These are phyloP conservation scores for Pyrrhosoma nymphula DNA, from an alignment of 2,888 invertebrate species.

Conservation along the genomic window DNA sequence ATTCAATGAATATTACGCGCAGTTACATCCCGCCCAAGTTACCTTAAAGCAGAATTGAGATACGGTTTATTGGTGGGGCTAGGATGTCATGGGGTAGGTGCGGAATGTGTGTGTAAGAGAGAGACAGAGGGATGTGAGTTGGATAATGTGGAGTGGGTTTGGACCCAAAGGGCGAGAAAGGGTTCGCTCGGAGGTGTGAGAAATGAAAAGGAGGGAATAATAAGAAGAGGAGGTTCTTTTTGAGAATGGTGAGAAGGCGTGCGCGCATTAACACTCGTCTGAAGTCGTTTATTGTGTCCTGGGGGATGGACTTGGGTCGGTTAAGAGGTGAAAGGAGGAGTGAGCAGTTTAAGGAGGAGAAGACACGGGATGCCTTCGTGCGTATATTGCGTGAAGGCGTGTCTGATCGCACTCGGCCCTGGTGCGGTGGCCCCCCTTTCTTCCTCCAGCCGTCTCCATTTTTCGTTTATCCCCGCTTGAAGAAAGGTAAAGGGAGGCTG, in stretches of 20 bases:
- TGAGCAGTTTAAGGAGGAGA: neutral
- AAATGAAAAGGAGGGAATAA: neutral
- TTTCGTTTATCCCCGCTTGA: neutral
- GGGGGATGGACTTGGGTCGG: neutral
- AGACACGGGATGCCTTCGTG: neutral
- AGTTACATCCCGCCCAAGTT: too few relatives aligned
- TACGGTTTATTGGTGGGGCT: too few relatives aligned
- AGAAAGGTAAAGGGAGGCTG: neutral
- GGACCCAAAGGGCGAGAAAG: neutral
- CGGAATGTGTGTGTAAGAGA: too few relatives aligned
- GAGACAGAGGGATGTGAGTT: neutral
- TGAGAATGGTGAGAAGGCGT: slow-evolving; percentile 35
- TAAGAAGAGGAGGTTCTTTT: neutral
- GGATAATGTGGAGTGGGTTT: neutral
- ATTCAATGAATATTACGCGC: too few relatives aligned
- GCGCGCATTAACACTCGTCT: neutral
- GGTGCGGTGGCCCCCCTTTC: neutral
- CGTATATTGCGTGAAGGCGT: neutral
- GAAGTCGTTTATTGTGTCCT: neutral
- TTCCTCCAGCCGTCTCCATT: neutral
- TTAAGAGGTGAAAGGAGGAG: neutral
- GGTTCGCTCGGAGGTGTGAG: neutral
- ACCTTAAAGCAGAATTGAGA: too few relatives aligned
- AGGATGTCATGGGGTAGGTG: too few relatives aligned
- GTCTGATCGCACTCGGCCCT: neutral